These are phyloP conservation scores for Bilobella aurantiaca DNA, from an alignment of 1,140 invertebrate species.

Conservation along the genomic window DNA sequence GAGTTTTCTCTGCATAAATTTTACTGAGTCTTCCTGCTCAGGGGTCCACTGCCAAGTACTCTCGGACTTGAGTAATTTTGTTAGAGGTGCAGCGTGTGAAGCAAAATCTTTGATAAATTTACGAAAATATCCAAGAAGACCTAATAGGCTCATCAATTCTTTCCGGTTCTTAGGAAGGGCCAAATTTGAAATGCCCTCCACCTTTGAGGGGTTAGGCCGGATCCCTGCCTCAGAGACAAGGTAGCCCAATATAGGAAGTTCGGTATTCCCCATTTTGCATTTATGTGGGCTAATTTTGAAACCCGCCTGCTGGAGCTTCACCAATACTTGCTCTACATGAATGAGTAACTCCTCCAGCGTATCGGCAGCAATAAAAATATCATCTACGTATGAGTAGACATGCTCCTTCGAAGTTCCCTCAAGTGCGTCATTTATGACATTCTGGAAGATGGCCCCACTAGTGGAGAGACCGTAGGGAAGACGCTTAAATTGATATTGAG, in stretches of 20 bases:
- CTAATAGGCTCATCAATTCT: background rate
- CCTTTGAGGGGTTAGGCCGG: background rate
- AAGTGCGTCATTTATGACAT: constrained; percentile 38
- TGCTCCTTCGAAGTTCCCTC: constrained; percentile 22
- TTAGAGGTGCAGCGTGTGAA: background rate
- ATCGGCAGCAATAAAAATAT: background rate
- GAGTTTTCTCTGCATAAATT: background rate
- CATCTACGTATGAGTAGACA: constrained; percentile 17
- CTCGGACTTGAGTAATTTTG: background rate
- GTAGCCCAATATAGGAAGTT: constrained; percentile 20
- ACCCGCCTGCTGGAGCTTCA: constrained; percentile 2
- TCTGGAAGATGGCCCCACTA: constrained; percentile 38
- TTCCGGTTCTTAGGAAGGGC: background rate
- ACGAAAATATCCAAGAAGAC: background rate
- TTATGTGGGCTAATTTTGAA: constrained; percentile 20
- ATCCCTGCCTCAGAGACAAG: constrained; percentile 5
- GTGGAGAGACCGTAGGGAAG: constrained; percentile 39
- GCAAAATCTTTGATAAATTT: background rate
- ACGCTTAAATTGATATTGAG: constrained; percentile 37
- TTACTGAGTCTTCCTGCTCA: background rate
- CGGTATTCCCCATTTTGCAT: background rate
- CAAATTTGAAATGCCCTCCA: background rate
- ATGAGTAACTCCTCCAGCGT: background rate
- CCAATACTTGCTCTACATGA: background rate
- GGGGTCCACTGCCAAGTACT: background rate